A percentile compares a stretch with the other conserved stretches of the same genome.
These are phyloP conservation scores for Sorex fumeus DNA, from an alignment of 2,113 vertebrate genomes.

Conservation along the genomic window DNA sequence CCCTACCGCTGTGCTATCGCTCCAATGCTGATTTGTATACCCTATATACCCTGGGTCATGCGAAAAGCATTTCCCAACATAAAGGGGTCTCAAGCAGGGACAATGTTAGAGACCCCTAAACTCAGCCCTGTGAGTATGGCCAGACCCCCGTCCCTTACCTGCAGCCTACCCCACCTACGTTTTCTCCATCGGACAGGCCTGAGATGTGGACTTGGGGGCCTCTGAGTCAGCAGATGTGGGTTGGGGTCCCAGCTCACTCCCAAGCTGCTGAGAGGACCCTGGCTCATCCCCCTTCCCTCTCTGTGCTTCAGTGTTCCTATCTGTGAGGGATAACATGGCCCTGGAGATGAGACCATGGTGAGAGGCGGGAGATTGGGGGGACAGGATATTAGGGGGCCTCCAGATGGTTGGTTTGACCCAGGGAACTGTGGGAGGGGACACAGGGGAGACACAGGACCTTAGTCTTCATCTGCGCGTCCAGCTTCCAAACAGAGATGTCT, in stretches of 20 bases:
- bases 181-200: neutral
- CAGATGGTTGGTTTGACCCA: neutral
- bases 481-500: neutral
- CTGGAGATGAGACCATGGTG: neutral
- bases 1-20: too few species aligned
- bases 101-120: neutral
- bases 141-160: neutral
- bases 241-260: neutral
- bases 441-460: neutral
- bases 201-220: neutral
- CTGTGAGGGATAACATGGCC: neutral
- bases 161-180: neutral
- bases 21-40: too few species aligned
- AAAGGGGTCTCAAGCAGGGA: neutral
- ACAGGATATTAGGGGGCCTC: neutral
- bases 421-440: neutral
- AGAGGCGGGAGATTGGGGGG: neutral
- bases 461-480: neutral
- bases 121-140: neutral
- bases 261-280: neutral
- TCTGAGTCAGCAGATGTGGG: neutral
- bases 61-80: too few species aligned
- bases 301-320: constrained; percentile 12
- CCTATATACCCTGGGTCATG: too few species aligned
- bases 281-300: neutral